A percentile compares a stretch with the other conserved stretches of the same genome.
Evolutionary conservation across 2,888 invertebrate genomes (phyloP).

Genomic region (Dynastes grantii): DNA sequence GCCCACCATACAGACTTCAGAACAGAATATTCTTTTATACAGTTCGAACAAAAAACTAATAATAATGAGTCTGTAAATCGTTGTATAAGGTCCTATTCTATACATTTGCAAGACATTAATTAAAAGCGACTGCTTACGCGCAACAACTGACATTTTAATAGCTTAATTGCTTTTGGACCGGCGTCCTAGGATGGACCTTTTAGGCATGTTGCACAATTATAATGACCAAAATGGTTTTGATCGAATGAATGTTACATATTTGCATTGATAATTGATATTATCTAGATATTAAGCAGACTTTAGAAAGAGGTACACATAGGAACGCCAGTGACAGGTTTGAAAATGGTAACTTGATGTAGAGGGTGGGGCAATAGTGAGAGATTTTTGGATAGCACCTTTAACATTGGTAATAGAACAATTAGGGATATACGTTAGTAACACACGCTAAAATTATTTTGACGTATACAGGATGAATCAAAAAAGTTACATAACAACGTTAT

Average conservation of each 20-base stretch:
- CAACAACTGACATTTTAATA: constrained; percentile 1
- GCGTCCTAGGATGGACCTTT: background rate
- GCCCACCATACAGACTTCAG: background rate
- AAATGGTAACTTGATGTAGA: no score
- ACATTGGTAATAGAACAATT: no score
- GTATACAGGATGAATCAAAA: no score
- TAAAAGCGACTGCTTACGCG: background rate
- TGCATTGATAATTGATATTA: background rate
- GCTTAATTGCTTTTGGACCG: constrained; percentile 5
- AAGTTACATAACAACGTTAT: no score
- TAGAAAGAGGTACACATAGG: no score
- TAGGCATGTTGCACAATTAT: background rate
- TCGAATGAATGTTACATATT: background rate
- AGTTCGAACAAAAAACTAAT: background rate
- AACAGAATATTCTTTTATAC: background rate
- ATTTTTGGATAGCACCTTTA: no score
- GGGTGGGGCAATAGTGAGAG: no score
- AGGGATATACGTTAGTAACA: no score
- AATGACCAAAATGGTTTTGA: background rate
- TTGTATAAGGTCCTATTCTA: background rate
- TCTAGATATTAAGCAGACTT: background rate
- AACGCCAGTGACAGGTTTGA: no score
- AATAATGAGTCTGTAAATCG: background rate
- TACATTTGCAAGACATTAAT: background rate
- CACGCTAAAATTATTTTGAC: no score